These are phyloP conservation scores for Tapera naevia DNA, from an alignment of 2,797 vertebrate genomes.

Conservation along the genomic window DNA sequence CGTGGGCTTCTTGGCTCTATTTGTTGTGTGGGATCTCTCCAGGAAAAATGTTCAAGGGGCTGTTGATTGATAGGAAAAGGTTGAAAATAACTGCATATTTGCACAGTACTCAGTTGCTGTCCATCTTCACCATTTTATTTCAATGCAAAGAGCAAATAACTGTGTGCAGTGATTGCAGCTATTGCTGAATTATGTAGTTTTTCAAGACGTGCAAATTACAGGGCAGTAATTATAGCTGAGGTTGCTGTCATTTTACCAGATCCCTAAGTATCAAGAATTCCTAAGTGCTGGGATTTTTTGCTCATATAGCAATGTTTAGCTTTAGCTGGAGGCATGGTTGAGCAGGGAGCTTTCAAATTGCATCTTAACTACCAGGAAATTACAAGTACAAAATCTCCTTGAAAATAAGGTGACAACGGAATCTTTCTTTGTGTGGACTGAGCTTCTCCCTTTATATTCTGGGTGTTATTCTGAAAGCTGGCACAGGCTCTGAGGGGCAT, in stretches of 20 bases:
- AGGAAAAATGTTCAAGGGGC: background rate
- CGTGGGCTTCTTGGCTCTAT: rapidly evolving
- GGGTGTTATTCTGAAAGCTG: background rate
- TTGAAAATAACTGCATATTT: background rate
- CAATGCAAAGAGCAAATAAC: background rate
- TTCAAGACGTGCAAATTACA: constrained; percentile 48
- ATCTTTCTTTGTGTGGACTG: background rate
- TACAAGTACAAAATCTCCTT: background rate
- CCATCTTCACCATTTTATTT: background rate
- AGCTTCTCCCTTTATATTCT: background rate
- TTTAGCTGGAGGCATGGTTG: background rate
- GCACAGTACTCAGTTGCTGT: background rate
- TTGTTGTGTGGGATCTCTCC: background rate
- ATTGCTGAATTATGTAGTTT: background rate
- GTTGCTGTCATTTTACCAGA: constrained; percentile 1
- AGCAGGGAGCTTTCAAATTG: background rate
- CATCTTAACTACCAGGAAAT: background rate
- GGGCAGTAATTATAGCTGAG: constrained; percentile 33
- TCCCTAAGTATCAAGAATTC: constrained; percentile 9
- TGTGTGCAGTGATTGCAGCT: background rate
- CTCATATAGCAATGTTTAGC: background rate
- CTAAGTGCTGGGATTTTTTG: background rate
- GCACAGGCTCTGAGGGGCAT: background rate
- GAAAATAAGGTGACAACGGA: background rate
- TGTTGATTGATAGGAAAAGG: background rate